These are phyloP conservation scores for Lordiphosa andalusiaca DNA, from an alignment of 2,888 invertebrate species.

Conservation along the genomic window DNA sequence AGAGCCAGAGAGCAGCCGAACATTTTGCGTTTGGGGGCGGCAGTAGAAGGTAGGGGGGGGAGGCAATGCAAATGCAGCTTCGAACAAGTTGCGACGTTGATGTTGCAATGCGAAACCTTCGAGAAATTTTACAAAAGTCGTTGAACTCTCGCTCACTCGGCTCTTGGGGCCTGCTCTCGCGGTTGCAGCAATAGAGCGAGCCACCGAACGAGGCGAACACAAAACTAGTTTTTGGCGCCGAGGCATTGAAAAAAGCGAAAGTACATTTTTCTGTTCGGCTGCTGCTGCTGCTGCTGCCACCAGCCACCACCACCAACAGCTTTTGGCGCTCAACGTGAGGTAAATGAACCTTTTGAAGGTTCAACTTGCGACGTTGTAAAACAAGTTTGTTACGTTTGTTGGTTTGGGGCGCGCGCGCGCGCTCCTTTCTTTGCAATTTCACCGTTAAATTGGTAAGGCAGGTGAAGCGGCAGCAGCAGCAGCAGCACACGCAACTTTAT, in stretches of 20 bases:
- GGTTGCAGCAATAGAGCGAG: constrained; percentile 18
- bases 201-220: constrained; percentile 8
- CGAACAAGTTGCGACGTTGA: constrained; percentile 56
- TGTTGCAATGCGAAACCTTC: constrained; percentile 79
- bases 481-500: constrained; percentile 39
- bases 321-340: constrained; percentile 52
- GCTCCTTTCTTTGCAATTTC: constrained; percentile 70
- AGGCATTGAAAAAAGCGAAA: constrained; percentile 81
- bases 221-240: constrained; percentile 40
- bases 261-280: constrained; percentile 68
- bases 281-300: constrained; percentile 8
- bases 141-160: constrained; percentile 71
- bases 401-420: constrained; percentile 31
- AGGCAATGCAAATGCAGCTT: constrained; percentile 62
- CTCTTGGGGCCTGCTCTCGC: constrained; percentile 37
- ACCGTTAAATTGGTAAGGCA: constrained; percentile 64
- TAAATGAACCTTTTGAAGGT: constrained; percentile 80
- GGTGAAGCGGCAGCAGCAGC: constrained; percentile 52
- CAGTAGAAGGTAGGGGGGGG: not conserved
- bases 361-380: constrained; percentile 75
- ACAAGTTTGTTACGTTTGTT: constrained; percentile 73
- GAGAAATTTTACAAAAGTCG: constrained; percentile 78
- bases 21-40: constrained; percentile 3
- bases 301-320: constrained; percentile 14
- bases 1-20: constrained; percentile 4